Base-by-base conservation (phyloP, 2,797 vertebrate species). In the Aplochiton taeniatus region DNA sequence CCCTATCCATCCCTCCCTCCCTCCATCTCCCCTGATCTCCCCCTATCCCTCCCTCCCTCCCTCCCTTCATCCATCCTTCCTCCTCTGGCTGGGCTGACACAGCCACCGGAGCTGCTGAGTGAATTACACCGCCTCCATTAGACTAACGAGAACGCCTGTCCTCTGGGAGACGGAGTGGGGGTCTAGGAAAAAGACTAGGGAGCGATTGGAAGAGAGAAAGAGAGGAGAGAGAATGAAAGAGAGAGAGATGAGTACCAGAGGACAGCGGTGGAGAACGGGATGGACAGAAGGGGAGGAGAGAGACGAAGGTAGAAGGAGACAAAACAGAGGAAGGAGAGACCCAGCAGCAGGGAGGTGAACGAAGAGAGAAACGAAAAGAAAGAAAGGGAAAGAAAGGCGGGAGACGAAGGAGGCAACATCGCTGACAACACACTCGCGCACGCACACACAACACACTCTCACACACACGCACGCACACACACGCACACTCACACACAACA, bases 111-210 rank as follows among this genome's bases (percentile, higher is more conserved):
- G 64, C 55, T 19, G 31, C 48, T 54, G 55, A 64, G 55, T 49
- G 55, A 69, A 64, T 64, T 64, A 63, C 54, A 77, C 84, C 64
- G 66, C 85, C 79, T 91, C 91, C 89, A 92, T 93, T 92, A 91
- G 73, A 61, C 79, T 90, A 92, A 90, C 80, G 80, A 90, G 85
- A 92, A 89, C 72, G 70, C 69, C 70, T 14, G 19, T 61, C 59
- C 59, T 52, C 51, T 14, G 42, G 51, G 51, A 67, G 45, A 50
- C 45, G 8, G n/a, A 4, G 68, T 43, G 45, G 1, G 42, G 58
- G 51, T 41, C 18, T 12, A 48, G 8, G 12, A 11, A 17, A 13
- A 42, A 11, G 58, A 62, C 1, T 9, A 7, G 47, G 56, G 1
- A 41, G 56, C 13, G 52, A 43, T 11, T 4, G 44, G 68, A 46